phyloP scores from a whole-genome alignment of 2,113 vertebrate species.

The Clinocottus analis region DNA sequence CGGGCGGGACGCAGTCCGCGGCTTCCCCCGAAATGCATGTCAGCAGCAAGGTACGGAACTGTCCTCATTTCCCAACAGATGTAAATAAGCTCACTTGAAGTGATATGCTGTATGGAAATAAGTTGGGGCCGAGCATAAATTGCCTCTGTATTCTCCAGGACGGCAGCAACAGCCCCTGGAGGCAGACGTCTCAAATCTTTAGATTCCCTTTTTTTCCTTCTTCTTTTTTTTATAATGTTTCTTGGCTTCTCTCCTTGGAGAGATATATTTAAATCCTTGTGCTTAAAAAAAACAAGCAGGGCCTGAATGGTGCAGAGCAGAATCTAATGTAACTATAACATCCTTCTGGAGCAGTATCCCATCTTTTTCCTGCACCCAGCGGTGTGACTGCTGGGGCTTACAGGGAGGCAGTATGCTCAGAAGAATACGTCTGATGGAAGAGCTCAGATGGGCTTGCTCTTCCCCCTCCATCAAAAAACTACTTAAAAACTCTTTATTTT shows the following conservation, averaged over 20 bases:
- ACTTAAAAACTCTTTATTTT: background rate
- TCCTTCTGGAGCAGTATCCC: constrained; percentile 24
- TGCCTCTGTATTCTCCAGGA: constrained; percentile 53
- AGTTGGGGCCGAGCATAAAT: constrained; percentile 31
- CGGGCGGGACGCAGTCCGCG: background rate
- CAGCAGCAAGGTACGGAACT: constrained; percentile 35
- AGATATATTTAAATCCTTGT: constrained; percentile 52
- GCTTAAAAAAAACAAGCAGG: constrained; percentile 48
- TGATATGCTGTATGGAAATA: constrained; percentile 39
- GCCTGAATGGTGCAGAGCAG: constrained; percentile 35
- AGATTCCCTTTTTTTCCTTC: constrained; percentile 5
- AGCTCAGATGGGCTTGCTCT: constrained; percentile 30
- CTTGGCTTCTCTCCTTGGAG: constrained; percentile 34
- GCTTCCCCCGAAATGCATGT: constrained; percentile 27
- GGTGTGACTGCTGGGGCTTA: no score
- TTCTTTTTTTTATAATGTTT: constrained; percentile 49
- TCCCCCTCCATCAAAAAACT: constrained; percentile 8
- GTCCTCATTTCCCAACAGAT: constrained; percentile 35
- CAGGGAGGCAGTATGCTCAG: no score
- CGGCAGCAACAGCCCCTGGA: constrained; percentile 38
- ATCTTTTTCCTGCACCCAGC: background rate
- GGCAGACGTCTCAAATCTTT: constrained; percentile 50
- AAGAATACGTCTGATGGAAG: constrained; percentile 15
- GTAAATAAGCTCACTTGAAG: constrained; percentile 34
- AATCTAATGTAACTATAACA: constrained; percentile 56